Conservation (phyloP, 1,140 invertebrate species). For the Atta cephalotes region DNA sequence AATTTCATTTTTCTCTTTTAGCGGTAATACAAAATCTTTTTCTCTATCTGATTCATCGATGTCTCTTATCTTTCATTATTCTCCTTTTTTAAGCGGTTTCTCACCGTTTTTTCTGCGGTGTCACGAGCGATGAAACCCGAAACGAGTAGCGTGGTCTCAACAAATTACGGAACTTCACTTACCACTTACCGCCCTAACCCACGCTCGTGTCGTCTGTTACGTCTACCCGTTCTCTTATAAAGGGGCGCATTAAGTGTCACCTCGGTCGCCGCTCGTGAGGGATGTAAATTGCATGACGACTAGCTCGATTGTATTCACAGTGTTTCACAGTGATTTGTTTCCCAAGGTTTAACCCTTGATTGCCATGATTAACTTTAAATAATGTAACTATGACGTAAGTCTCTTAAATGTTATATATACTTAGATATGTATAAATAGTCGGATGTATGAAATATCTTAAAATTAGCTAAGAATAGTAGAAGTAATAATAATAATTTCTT, state of each 20-base stretch:
- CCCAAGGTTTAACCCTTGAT: constrained; percentile 5
- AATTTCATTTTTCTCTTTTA: neutral
- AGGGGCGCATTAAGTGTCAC: constrained; percentile 46
- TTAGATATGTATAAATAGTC: neutral
- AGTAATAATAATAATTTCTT: neutral
- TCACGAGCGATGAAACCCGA: constrained; percentile 66
- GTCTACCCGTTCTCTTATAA: constrained; percentile 31
- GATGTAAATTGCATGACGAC: constrained; percentile 36
- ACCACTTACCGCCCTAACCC: constrained; percentile 64
- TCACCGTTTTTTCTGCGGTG: constrained; percentile 11
- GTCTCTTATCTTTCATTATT: neutral
- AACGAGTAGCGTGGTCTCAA: constrained; percentile 61
- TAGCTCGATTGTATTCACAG: constrained; percentile 35
- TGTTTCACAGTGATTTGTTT: constrained; percentile 40
- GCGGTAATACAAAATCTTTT: neutral
- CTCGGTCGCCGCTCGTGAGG: constrained; percentile 3
- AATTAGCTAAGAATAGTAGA: neutral
- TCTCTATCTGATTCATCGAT: neutral
- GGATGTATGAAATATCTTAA: neutral
- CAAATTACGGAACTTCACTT: constrained; percentile 75
- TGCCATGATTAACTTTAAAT: neutral
- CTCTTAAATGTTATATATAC: neutral
- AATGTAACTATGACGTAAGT: neutral
- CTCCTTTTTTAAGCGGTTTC: neutral
- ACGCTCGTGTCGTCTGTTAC: constrained; percentile 53